Evolutionary conservation across 2,797 vertebrate genomes (phyloP).

Genomic region (Myotis planiceps): DNA sequence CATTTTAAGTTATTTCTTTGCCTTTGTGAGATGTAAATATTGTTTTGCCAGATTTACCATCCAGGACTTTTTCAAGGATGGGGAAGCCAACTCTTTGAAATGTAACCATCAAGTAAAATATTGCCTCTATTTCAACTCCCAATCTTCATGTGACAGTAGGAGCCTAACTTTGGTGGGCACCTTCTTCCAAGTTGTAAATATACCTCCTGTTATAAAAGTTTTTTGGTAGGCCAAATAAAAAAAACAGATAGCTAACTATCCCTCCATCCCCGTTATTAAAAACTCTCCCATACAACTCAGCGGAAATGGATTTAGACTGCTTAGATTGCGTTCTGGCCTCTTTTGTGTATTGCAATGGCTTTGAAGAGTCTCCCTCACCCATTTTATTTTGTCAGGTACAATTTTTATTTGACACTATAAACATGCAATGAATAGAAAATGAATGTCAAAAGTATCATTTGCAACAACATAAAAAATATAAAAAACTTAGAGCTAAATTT

Average conservation of each 20-base stretch:
- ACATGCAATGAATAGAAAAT: neutral
- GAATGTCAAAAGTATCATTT: neutral
- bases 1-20: neutral
- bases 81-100: neutral
- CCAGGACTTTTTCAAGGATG: neutral
- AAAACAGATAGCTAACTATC: neutral
- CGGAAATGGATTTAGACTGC: neutral
- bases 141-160: neutral
- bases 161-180: neutral
- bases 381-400: neutral
- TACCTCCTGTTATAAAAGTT: too few relatives aligned
- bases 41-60: neutral
- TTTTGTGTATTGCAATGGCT: neutral
- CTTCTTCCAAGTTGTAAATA: neutral
- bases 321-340: neutral
- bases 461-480: neutral
- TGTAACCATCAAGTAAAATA: neutral
- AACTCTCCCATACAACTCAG: neutral
- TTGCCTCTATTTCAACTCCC: neutral
- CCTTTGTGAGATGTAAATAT: neutral
- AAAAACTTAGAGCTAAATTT: neutral
- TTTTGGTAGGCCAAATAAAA: neutral
- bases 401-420: neutral
- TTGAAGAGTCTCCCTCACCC: neutral
- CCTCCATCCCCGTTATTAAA: neutral